phyloP scores from a whole-genome alignment of 2,888 invertebrate species.

The Trichopoda pennipes region DNA sequence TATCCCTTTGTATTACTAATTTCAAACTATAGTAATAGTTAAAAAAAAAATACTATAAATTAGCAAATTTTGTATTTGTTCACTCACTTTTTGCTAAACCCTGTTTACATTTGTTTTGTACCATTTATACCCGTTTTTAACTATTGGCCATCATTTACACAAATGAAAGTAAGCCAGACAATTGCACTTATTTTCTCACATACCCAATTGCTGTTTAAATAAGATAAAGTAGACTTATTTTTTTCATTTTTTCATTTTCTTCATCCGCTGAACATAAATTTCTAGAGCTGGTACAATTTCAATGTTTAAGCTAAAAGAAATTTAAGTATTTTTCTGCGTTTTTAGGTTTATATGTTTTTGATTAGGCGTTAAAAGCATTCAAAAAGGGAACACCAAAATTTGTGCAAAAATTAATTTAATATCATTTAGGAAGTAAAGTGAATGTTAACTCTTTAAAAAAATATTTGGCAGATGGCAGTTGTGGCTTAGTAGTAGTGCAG shows the following conservation, averaged over 20 bases:
- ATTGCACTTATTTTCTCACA: conserved; percentile 65
- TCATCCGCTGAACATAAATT: conserved; percentile 6
- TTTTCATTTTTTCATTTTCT: conserved; percentile 2
- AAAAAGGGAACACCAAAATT: no score
- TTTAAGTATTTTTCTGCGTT: conserved; percentile 21
- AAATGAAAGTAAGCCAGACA: conserved; percentile 64
- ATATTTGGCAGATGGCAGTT: no score
- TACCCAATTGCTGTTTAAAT: conserved; percentile 50
- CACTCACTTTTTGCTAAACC: neutral
- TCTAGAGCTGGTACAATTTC: conserved; percentile 10
- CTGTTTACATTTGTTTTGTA: neutral
- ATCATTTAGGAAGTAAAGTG: no score
- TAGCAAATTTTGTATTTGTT: neutral
- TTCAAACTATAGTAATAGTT: no score
- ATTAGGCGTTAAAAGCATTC: conserved; percentile 60
- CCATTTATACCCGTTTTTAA: conserved; percentile 23
- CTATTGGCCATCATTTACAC: conserved; percentile 57
- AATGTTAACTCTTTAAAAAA: no score
- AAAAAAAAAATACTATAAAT: no score
- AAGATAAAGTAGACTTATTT: conserved; percentile 38
- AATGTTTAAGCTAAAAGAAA: conserved; percentile 45
- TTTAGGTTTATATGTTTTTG: conserved; percentile 21
- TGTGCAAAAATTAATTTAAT: no score
- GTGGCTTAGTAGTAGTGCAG: no score
- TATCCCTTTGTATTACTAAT: no score